phyloP scores from a whole-genome alignment of 2,113 vertebrate genomes.

The Glareola pratincola region DNA sequence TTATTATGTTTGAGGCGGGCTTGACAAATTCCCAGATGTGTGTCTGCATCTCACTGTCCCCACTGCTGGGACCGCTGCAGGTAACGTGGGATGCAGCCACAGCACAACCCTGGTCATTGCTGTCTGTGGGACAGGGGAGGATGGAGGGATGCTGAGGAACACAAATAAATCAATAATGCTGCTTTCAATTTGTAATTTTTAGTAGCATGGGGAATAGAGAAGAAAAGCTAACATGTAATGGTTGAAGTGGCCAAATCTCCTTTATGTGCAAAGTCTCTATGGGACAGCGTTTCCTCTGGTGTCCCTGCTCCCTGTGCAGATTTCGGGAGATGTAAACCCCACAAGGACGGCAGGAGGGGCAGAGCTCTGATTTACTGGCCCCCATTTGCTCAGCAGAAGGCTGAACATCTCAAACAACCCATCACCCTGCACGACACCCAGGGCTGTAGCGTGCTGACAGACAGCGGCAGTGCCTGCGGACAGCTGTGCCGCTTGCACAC shows the following conservation, averaged over 20 bases:
- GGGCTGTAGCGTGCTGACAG: accelerated
- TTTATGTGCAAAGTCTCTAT: not conserved
- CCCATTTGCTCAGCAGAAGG: accelerated
- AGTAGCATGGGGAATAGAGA: not conserved
- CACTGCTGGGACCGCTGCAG: accelerated
- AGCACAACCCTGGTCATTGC: not conserved
- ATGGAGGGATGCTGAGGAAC: not conserved
- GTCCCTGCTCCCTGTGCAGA: not conserved
- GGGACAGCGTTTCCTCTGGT: not conserved
- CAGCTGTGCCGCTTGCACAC: not conserved
- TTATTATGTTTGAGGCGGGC: not conserved
- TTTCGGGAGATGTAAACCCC: not conserved
- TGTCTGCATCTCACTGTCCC: accelerated
- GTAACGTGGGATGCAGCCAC: accelerated
- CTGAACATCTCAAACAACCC: not conserved
- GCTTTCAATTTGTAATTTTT: not conserved
- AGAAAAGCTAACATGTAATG: not conserved
- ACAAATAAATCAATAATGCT: not conserved
- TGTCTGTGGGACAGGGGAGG: not conserved
- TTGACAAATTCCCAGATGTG: not conserved
- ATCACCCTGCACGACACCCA: not conserved
- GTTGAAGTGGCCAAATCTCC: not conserved
- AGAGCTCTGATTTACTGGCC: not conserved
- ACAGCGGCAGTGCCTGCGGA: not conserved
- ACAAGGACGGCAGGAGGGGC: not conserved